A percentile compares a stretch with the other conserved stretches of the same genome.
These are phyloP conservation scores for Xylocampa areola DNA, from an alignment of 2,888 invertebrate species.

Conservation along the genomic window DNA sequence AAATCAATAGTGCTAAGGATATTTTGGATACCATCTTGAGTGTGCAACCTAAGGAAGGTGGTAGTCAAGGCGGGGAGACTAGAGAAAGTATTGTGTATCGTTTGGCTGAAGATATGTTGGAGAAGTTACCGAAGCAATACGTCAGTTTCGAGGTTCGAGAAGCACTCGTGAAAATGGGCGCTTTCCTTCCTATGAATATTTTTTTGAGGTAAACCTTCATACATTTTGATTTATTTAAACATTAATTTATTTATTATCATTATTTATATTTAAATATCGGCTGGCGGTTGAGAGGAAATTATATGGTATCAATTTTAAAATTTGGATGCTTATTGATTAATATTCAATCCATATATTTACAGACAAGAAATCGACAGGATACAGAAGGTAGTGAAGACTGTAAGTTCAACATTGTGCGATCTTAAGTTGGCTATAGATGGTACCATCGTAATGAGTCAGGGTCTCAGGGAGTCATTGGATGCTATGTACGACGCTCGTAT, in stretches of 20 bases:
- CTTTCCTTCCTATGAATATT: conserved; percentile 98
- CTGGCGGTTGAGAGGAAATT: no score
- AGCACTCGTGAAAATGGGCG: conserved; percentile 96
- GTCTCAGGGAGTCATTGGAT: conserved; percentile 95
- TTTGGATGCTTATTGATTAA: background rate
- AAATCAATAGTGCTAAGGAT: conserved; percentile 98
- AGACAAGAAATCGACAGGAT: conserved; percentile 95
- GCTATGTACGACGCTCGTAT: conserved; percentile 99
- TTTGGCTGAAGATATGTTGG: conserved; percentile 97
- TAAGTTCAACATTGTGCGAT: conserved; percentile 95
- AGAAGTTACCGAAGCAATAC: conserved; percentile 94
- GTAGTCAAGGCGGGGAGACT: conserved; percentile 96
- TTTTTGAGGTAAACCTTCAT: conserved; percentile 92
- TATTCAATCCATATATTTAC: conserved; percentile 15
- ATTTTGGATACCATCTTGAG: conserved; percentile 98
- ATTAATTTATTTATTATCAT: no score
- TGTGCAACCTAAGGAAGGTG: conserved; percentile 99
- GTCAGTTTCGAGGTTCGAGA: conserved; percentile 97
- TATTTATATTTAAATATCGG: no score
- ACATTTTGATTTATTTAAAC: no score
- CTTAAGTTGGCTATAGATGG: conserved; percentile 98
- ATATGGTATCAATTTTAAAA: no score
- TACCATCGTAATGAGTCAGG: conserved; percentile 98
- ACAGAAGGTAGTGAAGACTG: conserved; percentile 95
- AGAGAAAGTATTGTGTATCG: conserved; percentile 97